Conservation (phyloP, 2,113 vertebrate genomes). For the Martes martes region DNA sequence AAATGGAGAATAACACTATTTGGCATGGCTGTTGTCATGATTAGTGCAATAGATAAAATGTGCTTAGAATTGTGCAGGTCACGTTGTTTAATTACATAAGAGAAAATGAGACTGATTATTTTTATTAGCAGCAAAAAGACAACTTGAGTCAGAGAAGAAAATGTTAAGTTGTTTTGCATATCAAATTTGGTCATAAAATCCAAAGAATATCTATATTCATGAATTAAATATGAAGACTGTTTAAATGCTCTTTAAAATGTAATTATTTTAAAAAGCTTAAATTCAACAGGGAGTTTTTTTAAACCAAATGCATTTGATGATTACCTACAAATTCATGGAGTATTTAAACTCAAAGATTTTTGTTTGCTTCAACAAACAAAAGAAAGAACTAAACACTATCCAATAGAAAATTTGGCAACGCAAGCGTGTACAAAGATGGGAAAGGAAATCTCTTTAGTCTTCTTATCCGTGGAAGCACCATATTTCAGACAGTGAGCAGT, state of each 20-base stretch:
- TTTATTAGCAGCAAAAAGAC: slow-evolving; percentile 40
- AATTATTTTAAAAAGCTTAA: slow-evolving; percentile 57
- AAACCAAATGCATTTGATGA: neutral
- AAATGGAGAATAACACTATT: neutral
- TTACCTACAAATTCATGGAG: neutral
- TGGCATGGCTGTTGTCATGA: neutral
- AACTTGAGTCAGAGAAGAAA: slow-evolving; percentile 20
- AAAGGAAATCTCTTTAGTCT: neutral
- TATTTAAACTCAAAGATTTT: neutral
- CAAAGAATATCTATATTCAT: slow-evolving; percentile 49
- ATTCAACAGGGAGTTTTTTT: neutral
- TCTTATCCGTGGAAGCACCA: accelerated
- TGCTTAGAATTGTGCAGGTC: neutral
- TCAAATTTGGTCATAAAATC: slow-evolving; percentile 34
- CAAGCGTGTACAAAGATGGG: neutral
- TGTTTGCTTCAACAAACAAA: neutral
- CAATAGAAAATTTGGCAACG: neutral
- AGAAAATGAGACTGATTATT: slow-evolving; percentile 37
- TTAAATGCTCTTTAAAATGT: slow-evolving; percentile 48
- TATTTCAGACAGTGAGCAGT: neutral
- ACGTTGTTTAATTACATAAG: neutral
- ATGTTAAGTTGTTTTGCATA: slow-evolving; percentile 21
- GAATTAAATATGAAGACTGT: slow-evolving; percentile 55
- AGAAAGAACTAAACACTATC: neutral
- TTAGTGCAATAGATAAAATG: neutral